phyloP scores from a whole-genome alignment of 2,797 vertebrate genomes.

The Hemibagrus guttatus region DNA sequence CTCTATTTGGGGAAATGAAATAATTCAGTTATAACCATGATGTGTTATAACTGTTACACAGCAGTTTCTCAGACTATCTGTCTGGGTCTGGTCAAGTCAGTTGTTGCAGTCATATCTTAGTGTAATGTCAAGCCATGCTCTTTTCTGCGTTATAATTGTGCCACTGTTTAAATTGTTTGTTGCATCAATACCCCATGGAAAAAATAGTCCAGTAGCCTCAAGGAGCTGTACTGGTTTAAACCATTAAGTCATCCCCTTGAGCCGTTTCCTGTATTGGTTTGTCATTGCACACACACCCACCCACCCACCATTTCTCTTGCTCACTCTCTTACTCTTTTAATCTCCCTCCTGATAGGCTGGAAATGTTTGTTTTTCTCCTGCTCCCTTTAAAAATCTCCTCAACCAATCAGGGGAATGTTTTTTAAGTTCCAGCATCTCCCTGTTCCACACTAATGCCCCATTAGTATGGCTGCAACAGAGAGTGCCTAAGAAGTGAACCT shows the following conservation, averaged over 20 bases:
- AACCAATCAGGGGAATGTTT: constrained; percentile 67
- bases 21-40: neutral
- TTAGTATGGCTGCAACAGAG: constrained; percentile 42
- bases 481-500: constrained; percentile 11
- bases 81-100: neutral
- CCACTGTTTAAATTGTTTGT: constrained; percentile 39
- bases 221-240: constrained; percentile 45
- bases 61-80: neutral
- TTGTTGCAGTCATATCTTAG: neutral
- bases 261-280: constrained; percentile 20
- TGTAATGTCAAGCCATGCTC: constrained; percentile 12
- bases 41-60: too few relatives aligned
- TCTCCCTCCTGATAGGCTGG: constrained; percentile 51
- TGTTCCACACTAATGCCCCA: constrained; percentile 58
- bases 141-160: constrained; percentile 39
- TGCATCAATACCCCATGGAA: constrained; percentile 40
- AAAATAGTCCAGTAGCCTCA: constrained; percentile 24
- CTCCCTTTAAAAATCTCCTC: constrained; percentile 60
- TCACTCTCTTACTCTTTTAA: constrained; percentile 35
- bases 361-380: constrained; percentile 62
- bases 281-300: neutral
- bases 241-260: constrained; percentile 19
- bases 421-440: constrained; percentile 72
- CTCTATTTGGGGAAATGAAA: neutral
- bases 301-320: too few relatives aligned